Conservation (phyloP, 2,888 invertebrate species). For the Monoplex corrugatus region DNA sequence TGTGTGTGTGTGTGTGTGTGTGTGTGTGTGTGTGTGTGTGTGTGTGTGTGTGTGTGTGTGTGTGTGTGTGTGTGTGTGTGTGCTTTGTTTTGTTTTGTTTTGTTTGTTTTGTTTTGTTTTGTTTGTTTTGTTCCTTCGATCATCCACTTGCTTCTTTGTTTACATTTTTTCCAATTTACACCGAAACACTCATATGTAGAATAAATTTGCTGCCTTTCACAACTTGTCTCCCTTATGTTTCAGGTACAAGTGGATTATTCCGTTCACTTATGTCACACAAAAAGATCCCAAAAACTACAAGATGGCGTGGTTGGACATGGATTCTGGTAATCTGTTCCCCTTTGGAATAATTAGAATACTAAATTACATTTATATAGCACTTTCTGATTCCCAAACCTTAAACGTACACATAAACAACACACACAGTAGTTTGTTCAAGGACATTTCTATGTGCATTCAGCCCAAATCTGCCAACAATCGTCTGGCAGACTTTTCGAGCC, state of each 20-base stretch:
- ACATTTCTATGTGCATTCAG: too few relatives aligned
- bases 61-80: conserved; percentile 19
- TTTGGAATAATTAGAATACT: too few relatives aligned
- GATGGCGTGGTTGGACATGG: conserved; percentile 74
- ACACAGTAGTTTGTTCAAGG: too few relatives aligned
- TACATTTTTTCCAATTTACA: too few relatives aligned
- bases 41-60: conserved; percentile 23
- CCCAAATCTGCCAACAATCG: too few relatives aligned
- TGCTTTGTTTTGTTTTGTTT: background rate
- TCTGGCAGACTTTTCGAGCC: too few relatives aligned
- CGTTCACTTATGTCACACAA: conserved; percentile 76
- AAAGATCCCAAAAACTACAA: conserved; percentile 57
- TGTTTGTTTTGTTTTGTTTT: background rate
- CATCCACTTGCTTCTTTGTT: too few relatives aligned
- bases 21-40: conserved; percentile 40
- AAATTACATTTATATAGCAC: too few relatives aligned
- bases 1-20: conserved; percentile 16
- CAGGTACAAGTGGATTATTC: conserved; percentile 80
- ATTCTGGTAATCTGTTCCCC: conserved; percentile 75
- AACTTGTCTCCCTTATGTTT: conserved; percentile 36
- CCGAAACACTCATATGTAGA: too few relatives aligned
- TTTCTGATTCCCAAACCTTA: too few relatives aligned
- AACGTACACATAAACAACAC: too few relatives aligned
- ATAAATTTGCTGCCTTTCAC: background rate
- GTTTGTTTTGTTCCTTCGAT: too few relatives aligned